phyloP scores from a whole-genome alignment of 2,113 vertebrate genomes.

The Pavo muticus region DNA sequence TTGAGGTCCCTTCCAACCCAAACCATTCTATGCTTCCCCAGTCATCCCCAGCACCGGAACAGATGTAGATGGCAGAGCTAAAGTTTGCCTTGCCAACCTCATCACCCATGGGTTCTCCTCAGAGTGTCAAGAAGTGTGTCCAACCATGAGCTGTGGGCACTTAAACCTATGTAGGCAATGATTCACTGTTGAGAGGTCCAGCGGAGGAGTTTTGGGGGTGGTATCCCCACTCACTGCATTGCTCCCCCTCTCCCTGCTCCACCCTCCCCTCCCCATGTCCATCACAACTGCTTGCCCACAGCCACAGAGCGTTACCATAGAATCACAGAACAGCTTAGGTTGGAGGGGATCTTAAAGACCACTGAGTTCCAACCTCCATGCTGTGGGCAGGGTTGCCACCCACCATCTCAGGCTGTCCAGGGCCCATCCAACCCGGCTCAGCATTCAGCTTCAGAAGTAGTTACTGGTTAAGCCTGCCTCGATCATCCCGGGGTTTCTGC shows the following conservation, averaged over 20 bases:
- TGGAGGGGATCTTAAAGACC: too few species aligned
- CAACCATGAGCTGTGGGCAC: neutral
- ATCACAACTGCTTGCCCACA: neutral
- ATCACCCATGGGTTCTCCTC: fast-evolving
- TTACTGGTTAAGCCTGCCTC: neutral
- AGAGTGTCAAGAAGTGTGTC: neutral
- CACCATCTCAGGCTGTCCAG: too few species aligned
- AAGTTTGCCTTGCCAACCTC: neutral
- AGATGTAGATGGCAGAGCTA: neutral
- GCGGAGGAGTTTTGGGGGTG: neutral
- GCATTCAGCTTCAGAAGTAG: neutral
- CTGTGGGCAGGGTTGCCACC: too few species aligned
- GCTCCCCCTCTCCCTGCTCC: neutral
- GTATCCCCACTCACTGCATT: neutral
- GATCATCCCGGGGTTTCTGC: neutral
- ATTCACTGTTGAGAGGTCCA: neutral
- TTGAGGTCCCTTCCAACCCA: too few species aligned
- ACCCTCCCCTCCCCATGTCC: neutral
- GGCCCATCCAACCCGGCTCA: too few species aligned
- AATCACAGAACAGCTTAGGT: too few species aligned
- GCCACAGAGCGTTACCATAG: neutral
- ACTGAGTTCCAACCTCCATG: too few species aligned
- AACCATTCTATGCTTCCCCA: neutral
- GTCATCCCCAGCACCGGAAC: neutral
- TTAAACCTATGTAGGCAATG: neutral